Evolutionary conservation across 2,113 vertebrate genomes (phyloP), one percentile per base, ranked within the genome.

Genomic region (Carassius auratus): DNA sequence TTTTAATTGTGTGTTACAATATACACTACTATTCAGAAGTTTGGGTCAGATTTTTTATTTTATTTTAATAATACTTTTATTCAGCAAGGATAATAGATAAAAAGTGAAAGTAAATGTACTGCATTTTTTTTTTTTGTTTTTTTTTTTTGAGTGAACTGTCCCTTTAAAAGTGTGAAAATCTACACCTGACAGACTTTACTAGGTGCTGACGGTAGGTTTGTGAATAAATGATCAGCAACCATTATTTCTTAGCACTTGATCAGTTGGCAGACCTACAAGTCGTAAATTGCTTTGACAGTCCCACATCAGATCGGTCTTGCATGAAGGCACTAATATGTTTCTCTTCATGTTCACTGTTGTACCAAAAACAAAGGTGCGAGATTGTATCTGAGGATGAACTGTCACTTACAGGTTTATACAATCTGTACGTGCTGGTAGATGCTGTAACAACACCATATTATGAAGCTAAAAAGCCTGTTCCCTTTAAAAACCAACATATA

Each of bases 261-360:
- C 71, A 23, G 71, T 8, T 48, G 21, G 42, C 71, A 48, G 1
- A 13, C 42, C 3, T 14, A 23, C 71, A 74, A 6, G 71, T 13
- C 42, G 26, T 3, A 14, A 8, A 74, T 74, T 74, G 12, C 42
- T 3, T 12, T 48, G 71, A 48, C 71, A 26, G 71, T 48, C 71
- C 42, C n/a, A 23, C 71, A 48, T 74, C 42, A 74, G 38, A 48
- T 74, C 14, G 42, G 42, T 74, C 71, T 48, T 74, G 71, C 71
- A 48, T 10, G 15, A 74, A 71, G 68, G 68, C 68, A 71, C 26
- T 17, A 48, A 52, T 50, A 76, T 76, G 74, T 76, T 76, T 76
- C 23, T 76, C 45, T 76, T 71, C 68, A 71, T 71, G 68, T 71
- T 71, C 36, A 10, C 33, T 71, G 36, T 42, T 71, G 68, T 71